Conservation (phyloP, 23 tunicate genomes). For the Oikopleura dioica region DNA sequence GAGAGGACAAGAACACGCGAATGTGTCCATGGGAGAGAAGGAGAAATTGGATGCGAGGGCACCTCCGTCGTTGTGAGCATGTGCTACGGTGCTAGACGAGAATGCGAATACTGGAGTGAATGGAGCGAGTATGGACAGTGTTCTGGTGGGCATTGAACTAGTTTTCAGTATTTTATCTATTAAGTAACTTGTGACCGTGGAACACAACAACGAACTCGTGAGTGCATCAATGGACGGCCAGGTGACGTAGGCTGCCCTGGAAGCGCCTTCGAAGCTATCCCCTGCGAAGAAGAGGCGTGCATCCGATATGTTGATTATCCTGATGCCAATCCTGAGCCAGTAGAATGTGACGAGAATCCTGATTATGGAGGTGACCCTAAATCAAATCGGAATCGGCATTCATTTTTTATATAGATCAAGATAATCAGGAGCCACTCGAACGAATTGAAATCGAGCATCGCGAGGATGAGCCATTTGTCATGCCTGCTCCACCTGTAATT, state of each 20-base stretch:
- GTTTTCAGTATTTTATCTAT: too few species aligned
- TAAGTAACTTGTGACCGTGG: conserved; percentile 1
- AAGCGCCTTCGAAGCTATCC: not conserved
- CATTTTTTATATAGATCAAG: too few species aligned
- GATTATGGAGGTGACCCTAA: too few species aligned
- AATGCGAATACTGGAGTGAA: not conserved
- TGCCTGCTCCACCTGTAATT: too few species aligned
- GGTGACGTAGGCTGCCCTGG: not conserved
- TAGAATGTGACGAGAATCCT: too few species aligned
- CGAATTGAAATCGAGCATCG: too few species aligned
- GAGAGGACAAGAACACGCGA: not conserved
- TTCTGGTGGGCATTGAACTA: too few species aligned
- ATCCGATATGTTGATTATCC: not conserved
- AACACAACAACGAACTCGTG: not conserved
- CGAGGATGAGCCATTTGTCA: too few species aligned
- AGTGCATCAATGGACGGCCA: not conserved
- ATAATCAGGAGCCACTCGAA: too few species aligned
- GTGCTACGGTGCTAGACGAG: conserved; percentile 2
- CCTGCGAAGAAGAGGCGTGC: not conserved
- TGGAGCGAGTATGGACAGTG: not conserved
- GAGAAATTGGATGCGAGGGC: conserved; percentile 11
- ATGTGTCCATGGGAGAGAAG: not conserved
- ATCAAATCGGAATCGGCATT: too few species aligned
- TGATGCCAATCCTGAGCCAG: too few species aligned
- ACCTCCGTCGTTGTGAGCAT: not conserved